A percentile compares a stretch with the other conserved stretches of the same genome.
Evolutionary conservation across 2,888 invertebrate genomes (phyloP).

Genomic region (Drosophila basisetae): DNA sequence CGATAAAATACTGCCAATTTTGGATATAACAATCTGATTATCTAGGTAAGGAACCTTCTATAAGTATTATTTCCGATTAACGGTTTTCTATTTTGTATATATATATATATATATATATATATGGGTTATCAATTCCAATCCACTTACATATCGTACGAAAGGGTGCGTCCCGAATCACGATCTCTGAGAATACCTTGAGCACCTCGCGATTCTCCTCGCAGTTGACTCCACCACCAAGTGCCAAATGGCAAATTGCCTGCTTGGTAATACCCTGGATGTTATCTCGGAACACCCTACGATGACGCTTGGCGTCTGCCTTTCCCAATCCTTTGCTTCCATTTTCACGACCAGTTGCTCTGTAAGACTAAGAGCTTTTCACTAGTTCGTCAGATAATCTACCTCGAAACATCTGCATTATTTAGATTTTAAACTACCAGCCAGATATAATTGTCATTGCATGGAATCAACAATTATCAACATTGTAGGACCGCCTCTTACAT

Average conservation of each 20-base stretch:
- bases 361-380: constrained; percentile 20
- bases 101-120: too few relatives aligned
- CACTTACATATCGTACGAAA: constrained; percentile 74
- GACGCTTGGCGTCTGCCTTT: constrained; percentile 93
- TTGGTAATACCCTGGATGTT: constrained; percentile 93
- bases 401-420: background rate
- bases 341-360: constrained; percentile 88
- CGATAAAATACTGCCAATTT: too few relatives aligned
- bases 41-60: background rate
- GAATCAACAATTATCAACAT: background rate
- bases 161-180: constrained; percentile 91
- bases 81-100: constrained; percentile 30
- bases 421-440: background rate
- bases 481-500: background rate
- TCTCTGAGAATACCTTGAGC: constrained; percentile 92
- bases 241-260: constrained; percentile 91
- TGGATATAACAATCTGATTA: too few relatives aligned
- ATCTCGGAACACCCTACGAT: constrained; percentile 91
- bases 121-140: constrained; percentile 35
- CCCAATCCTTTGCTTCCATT: constrained; percentile 92
- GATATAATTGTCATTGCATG: background rate
- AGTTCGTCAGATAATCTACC: constrained; percentile 16
- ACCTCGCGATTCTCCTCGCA: constrained; percentile 92
- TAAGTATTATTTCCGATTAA: background rate
- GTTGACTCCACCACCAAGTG: constrained; percentile 90